phyloP scores from a whole-genome alignment of 2,113 vertebrate species.

The Vulpes lagopus region DNA sequence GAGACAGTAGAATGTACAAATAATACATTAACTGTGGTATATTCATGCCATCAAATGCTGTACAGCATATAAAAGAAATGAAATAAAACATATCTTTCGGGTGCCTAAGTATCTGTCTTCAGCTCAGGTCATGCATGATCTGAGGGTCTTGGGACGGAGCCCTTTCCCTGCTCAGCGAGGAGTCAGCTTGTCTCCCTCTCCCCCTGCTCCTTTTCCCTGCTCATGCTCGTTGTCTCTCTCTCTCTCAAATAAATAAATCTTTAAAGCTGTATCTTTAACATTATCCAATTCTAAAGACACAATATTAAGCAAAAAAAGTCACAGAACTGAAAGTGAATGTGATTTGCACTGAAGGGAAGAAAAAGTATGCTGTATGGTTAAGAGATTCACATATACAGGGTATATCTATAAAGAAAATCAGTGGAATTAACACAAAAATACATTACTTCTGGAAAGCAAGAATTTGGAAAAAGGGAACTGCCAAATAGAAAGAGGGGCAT shows the following conservation, averaged over 20 bases:
- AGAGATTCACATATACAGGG: background rate
- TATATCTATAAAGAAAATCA: background rate
- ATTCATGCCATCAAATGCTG: background rate
- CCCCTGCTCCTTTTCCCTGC: background rate
- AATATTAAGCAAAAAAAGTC: background rate
- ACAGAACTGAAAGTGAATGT: slow-evolving; percentile 13
- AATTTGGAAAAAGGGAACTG: background rate
- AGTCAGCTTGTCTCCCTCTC: background rate
- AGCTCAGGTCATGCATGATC: background rate
- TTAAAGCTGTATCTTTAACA: background rate
- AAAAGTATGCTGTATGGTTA: background rate
- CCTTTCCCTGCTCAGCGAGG: background rate
- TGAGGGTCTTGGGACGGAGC: background rate
- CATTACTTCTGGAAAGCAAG: background rate
- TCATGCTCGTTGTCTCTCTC: background rate
- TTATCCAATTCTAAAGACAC: background rate
- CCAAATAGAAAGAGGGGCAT: background rate
- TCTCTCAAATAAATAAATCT: background rate
- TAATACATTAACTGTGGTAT: background rate
- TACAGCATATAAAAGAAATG: background rate
- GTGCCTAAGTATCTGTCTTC: background rate
- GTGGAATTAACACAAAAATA: background rate
- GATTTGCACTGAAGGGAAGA: background rate
- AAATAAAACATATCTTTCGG: background rate
- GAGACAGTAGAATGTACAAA: background rate